Percentiles rank a stretch among this genome's conserved stretches.
Conservation (phyloP, 2,797 vertebrate genomes). For the Pangasius macronema region DNA sequence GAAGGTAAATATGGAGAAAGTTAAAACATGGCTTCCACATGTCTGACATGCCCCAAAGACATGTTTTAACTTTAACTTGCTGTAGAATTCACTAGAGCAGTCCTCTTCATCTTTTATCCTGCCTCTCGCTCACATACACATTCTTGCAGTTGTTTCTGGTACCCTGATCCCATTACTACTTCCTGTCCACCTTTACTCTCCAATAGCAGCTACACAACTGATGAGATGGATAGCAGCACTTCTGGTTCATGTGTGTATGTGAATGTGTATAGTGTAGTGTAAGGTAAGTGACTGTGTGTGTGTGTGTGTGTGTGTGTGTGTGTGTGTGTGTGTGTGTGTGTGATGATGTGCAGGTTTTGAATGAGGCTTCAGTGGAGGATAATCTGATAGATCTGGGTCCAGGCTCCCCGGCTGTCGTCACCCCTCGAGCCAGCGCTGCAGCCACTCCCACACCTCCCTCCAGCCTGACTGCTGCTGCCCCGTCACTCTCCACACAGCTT, state of each 20-base stretch:
- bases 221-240: background rate
- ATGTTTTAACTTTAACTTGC: conserved; percentile 51
- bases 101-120: background rate
- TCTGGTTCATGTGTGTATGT: conserved; percentile 5
- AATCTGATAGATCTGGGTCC: conserved; percentile 97
- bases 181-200: conserved; percentile 14
- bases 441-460: conserved; percentile 60
- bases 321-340: background rate
- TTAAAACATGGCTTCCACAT: conserved; percentile 50
- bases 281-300: background rate
- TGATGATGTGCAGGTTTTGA: conserved; percentile 79
- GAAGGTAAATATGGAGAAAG: conserved; percentile 35
- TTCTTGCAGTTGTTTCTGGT: conserved; percentile 28
- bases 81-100: conserved; percentile 31
- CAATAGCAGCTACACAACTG: background rate
- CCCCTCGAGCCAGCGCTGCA: conserved; percentile 77
- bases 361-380: conserved; percentile 90
- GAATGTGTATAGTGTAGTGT: conserved; percentile 6
- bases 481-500: conserved; percentile 83
- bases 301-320: background rate
- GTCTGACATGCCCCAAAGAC: background rate
- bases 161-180: background rate
- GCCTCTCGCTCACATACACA: background rate
- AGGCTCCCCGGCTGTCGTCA: conserved; percentile 93
- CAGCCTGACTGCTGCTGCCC: conserved; percentile 32